Conservation (phyloP, 2,888 invertebrate species). For the Rotaria macrura region DNA sequence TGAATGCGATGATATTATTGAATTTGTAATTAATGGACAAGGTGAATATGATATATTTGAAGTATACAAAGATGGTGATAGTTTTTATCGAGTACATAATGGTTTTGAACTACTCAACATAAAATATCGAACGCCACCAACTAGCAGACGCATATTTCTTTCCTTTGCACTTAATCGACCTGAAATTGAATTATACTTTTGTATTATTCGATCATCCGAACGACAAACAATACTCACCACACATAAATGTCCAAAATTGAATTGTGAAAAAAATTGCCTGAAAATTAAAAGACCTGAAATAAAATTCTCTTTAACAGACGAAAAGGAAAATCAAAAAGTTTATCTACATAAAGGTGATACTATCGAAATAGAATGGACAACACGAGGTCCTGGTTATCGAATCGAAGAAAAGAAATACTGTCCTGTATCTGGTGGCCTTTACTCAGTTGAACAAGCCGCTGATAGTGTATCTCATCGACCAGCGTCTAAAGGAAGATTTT, state of each 20-base stretch:
- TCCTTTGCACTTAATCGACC: not conserved
- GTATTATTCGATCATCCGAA: not conserved
- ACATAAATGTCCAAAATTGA: not conserved
- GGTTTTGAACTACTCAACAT: not conserved
- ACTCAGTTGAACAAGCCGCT: not conserved
- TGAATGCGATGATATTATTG: not conserved
- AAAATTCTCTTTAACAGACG: not conserved
- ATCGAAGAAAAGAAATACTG: conserved; percentile 16
- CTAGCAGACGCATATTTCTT: not conserved
- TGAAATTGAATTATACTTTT: not conserved
- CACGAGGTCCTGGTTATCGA: not conserved
- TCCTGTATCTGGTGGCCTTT: not conserved
- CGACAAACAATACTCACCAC: not conserved
- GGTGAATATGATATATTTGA: not conserved
- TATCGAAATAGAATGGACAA: not conserved
- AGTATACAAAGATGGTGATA: not conserved
- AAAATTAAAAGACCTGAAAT: not conserved
- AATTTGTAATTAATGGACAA: not conserved
- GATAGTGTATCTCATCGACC: not conserved
- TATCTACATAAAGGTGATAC: not conserved
- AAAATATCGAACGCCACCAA: not conserved
- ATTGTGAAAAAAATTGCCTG: not conserved
- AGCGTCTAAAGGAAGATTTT: not conserved
- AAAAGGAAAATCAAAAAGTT: not conserved
- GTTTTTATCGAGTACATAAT: not conserved